A percentile compares a stretch with the other conserved stretches of the same genome.
phyloP scores from a whole-genome alignment of 2,797 vertebrate species.

The Austrolebias charrua region DNA sequence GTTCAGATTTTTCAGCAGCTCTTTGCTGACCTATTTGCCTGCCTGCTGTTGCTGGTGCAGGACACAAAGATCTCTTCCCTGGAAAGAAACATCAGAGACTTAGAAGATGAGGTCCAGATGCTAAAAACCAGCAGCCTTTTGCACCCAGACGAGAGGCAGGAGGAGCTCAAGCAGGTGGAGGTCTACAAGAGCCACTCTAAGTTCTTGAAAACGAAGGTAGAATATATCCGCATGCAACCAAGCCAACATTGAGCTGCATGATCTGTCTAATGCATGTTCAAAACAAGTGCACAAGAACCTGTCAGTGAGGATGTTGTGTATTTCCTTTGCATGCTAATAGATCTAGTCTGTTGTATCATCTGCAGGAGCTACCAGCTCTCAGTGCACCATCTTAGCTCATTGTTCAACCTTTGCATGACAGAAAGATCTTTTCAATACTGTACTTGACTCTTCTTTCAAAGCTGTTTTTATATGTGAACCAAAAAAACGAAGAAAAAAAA shows the following conservation, averaged over 20 bases:
- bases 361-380: slow-evolving; percentile 42
- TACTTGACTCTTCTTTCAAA: slow-evolving; percentile 11
- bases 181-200: slow-evolving; percentile 99
- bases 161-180: slow-evolving; percentile 96
- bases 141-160: slow-evolving; percentile 88
- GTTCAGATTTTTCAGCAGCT: slow-evolving; percentile 6
- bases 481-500: too few species aligned
- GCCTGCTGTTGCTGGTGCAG: slow-evolving; percentile 74
- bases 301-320: slow-evolving; percentile 27
- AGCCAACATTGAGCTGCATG: slow-evolving; percentile 37
- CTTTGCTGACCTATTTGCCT: slow-evolving; percentile 38
- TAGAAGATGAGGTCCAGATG: slow-evolving; percentile 99
- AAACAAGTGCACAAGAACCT: background rate
- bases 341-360: slow-evolving; percentile 12
- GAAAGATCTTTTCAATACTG: slow-evolving; percentile 32
- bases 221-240: slow-evolving; percentile 57
- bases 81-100: slow-evolving; percentile 96
- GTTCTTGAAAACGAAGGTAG: slow-evolving; percentile 99
- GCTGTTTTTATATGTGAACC: slow-evolving; percentile 13
- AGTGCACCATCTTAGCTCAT: slow-evolving; percentile 40
- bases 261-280: slow-evolving; percentile 34
- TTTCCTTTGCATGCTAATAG: slow-evolving; percentile 18
- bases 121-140: slow-evolving; percentile 93
- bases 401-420: slow-evolving; percentile 22
- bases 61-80: slow-evolving; percentile 98